Conservation (phyloP, 1,140 invertebrate species). For the Zophobas morio region DNA sequence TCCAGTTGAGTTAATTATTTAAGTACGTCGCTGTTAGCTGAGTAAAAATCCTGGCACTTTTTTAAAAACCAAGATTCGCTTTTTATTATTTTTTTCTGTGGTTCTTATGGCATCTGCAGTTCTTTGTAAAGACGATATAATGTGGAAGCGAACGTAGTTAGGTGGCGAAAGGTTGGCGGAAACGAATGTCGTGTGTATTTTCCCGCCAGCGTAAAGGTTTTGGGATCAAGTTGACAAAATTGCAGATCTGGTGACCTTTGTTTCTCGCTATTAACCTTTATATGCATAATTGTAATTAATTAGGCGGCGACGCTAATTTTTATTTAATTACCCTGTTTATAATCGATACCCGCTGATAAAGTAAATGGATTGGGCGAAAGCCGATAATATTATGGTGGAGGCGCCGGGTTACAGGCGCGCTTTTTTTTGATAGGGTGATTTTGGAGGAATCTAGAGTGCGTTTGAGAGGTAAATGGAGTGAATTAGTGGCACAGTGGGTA, state of each 20-base stretch:
- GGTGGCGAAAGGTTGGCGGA: too few relatives aligned
- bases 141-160: too few relatives aligned
- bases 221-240: constrained; percentile 42
- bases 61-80: too few relatives aligned
- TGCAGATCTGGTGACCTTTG: constrained; percentile 50
- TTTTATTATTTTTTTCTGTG: too few relatives aligned
- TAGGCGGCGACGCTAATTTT: constrained; percentile 29
- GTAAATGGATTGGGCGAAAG: background rate
- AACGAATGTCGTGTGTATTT: too few relatives aligned
- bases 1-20: too few relatives aligned
- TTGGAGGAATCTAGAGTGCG: constrained; percentile 6
- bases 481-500: constrained; percentile 8
- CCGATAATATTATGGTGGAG: constrained; percentile 12
- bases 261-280: constrained; percentile 48
- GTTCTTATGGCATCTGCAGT: too few relatives aligned
- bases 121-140: too few relatives aligned
- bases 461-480: constrained; percentile 20
- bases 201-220: constrained; percentile 15
- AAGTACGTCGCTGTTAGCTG: too few relatives aligned
- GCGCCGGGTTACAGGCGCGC: constrained; percentile 8
- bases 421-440: background rate
- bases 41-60: too few relatives aligned
- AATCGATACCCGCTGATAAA: constrained; percentile 12
- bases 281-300: constrained; percentile 42
- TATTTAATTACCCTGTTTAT: constrained; percentile 23